These are phyloP conservation scores for Pseudotriccus pelzelni DNA, from an alignment of 2,797 vertebrate species.

Conservation along the genomic window DNA sequence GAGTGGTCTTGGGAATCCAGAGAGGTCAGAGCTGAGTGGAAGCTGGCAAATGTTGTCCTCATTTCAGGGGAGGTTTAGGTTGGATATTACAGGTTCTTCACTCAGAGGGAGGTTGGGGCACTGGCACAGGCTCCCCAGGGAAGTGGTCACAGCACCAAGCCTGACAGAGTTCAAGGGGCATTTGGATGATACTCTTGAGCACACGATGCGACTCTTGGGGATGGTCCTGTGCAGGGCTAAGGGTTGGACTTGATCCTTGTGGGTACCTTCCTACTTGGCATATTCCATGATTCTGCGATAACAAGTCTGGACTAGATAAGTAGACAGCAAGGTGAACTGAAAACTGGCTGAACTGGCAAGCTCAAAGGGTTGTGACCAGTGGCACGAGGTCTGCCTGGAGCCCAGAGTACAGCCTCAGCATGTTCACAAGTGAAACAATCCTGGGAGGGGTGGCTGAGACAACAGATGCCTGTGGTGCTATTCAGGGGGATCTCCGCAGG, in stretches of 20 bases:
- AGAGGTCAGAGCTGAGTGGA: background rate
- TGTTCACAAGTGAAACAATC: background rate
- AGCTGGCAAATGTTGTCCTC: background rate
- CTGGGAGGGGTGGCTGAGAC: background rate
- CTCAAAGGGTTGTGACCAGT: background rate
- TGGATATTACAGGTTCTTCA: background rate
- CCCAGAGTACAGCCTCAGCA: background rate
- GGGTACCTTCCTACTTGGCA: background rate
- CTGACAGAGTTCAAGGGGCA: background rate
- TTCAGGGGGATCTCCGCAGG: background rate
- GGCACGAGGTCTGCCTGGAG: background rate
- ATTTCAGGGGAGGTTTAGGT: background rate
- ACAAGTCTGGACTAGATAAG: background rate
- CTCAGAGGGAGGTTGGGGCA: background rate
- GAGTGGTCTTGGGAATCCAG: background rate
- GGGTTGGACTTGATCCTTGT: background rate
- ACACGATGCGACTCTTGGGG: background rate
- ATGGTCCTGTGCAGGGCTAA: background rate
- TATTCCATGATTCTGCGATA: background rate
- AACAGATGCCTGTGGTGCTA: background rate
- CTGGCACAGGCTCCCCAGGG: background rate
- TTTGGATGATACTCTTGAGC: background rate
- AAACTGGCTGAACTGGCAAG: background rate
- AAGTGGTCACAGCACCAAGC: too few species aligned
- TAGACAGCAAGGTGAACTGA: background rate